Conservation (phyloP, 2,113 vertebrate genomes). For the Dipodomys ordii region DNA sequence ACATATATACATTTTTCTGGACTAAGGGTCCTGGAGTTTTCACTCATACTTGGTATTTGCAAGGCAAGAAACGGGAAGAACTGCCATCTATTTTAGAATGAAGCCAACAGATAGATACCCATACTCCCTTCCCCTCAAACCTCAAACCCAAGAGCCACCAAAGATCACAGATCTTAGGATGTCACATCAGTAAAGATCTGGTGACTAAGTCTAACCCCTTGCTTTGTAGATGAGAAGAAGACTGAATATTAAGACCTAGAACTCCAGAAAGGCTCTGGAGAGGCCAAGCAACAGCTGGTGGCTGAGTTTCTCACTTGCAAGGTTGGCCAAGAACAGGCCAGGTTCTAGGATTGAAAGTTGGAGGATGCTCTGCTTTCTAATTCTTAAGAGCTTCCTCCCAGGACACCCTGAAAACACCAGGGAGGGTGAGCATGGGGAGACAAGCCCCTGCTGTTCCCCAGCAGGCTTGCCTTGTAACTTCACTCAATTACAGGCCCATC, state of each 20-base stretch:
- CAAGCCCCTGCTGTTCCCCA: too few relatives aligned
- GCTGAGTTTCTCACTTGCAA: background rate
- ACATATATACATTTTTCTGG: background rate
- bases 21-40: background rate
- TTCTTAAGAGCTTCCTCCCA: background rate
- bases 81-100: background rate
- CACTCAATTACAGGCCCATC: background rate
- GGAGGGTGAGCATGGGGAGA: background rate
- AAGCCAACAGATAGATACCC: background rate
- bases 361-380: too few relatives aligned
- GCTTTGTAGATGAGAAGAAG: slow-evolving; percentile 36
- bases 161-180: background rate
- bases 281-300: too few relatives aligned
- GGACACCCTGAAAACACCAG: background rate
- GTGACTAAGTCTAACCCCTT: background rate
- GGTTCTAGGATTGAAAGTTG: too few relatives aligned
- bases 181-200: background rate
- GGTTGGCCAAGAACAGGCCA: background rate
- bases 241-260: background rate
- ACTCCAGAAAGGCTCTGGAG: background rate
- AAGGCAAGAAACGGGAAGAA: background rate
- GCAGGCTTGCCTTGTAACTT: background rate
- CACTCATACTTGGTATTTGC: background rate
- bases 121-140: background rate
- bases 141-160: background rate